These are phyloP conservation scores for Synanthedon tipuliformis DNA, from an alignment of 2,888 invertebrate species.

Conservation along the genomic window DNA sequence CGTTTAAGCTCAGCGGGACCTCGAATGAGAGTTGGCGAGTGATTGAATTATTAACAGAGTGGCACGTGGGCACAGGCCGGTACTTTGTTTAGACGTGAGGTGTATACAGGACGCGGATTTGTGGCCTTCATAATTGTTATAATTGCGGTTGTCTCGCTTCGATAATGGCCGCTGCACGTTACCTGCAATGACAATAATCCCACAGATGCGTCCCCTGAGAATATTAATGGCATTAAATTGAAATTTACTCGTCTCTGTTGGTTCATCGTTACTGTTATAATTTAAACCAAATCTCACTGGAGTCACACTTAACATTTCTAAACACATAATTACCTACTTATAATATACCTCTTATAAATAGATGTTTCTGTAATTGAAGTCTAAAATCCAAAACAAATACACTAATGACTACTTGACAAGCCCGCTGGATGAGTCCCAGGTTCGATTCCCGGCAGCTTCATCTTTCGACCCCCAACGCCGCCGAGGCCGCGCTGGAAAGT, in stretches of 20 bases:
- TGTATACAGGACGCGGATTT: slow-evolving; percentile 30
- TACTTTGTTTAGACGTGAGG: slow-evolving; percentile 40
- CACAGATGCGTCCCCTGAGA: slow-evolving; percentile 17
- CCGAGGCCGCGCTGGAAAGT: no score
- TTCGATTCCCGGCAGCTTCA: no score
- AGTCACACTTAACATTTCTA: no score
- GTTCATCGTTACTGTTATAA: neutral
- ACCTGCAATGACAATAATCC: slow-evolving; percentile 15
- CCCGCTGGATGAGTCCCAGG: no score
- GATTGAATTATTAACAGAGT: slow-evolving; percentile 61
- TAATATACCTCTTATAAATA: no score
- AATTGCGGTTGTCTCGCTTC: slow-evolving; percentile 35
- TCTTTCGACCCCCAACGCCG: no score
- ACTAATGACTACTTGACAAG: no score
- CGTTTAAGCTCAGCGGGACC: slow-evolving; percentile 32
- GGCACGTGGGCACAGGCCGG: slow-evolving; percentile 31
- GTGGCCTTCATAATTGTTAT: slow-evolving; percentile 38
- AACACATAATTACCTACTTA: no score
- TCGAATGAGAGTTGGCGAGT: slow-evolving; percentile 17
- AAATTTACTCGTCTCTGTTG: neutral
- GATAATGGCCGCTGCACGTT: slow-evolving; percentile 23
- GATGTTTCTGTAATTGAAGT: no score
- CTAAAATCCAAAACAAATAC: no score
- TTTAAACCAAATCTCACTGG: no score
- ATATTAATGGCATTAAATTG: slow-evolving; percentile 19